Evolutionary conservation across 2,113 vertebrate genomes (phyloP).

Genomic region (Ophthalmolycus amberensis): DNA sequence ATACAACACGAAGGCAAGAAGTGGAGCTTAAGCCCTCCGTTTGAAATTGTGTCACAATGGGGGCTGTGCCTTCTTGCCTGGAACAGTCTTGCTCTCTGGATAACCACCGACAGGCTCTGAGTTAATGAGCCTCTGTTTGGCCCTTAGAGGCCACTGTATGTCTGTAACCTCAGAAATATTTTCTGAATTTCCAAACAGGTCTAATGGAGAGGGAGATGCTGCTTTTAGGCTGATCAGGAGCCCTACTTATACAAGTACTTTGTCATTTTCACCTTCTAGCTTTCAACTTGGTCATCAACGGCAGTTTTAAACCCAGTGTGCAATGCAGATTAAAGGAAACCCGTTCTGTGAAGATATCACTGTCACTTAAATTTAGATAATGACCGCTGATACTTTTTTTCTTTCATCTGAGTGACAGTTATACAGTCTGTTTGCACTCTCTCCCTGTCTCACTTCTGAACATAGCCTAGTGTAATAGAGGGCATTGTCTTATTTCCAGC

Average conservation of each 20-base stretch:
- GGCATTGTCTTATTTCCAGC: slow-evolving; percentile 10
- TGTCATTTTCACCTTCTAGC: slow-evolving; percentile 60
- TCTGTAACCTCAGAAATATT: slow-evolving; percentile 60
- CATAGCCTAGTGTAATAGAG: background rate
- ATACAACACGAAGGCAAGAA: slow-evolving; percentile 41
- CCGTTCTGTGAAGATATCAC: slow-evolving; percentile 14
- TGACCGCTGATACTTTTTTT: background rate
- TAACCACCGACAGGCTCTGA: slow-evolving; percentile 56
- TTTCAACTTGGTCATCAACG: slow-evolving; percentile 58
- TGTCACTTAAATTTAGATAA: slow-evolving; percentile 21
- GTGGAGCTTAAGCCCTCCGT: slow-evolving; percentile 63
- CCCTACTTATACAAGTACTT: slow-evolving; percentile 31
- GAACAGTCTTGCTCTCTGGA: slow-evolving; percentile 54
- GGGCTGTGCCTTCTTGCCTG: slow-evolving; percentile 56
- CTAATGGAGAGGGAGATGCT: slow-evolving; percentile 41
- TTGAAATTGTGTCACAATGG: slow-evolving; percentile 69
- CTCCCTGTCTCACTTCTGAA: background rate
- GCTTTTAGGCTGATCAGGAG: slow-evolving; percentile 64
- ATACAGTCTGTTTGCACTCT: background rate
- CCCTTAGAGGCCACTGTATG: slow-evolving; percentile 65
- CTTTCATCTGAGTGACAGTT: slow-evolving; percentile 1
- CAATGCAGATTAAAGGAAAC: slow-evolving; percentile 50
- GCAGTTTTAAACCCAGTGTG: slow-evolving; percentile 40
- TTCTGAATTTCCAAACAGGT: slow-evolving; percentile 62
- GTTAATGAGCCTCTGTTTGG: slow-evolving; percentile 73